A percentile compares a stretch with the other conserved stretches of the same genome.
Evolutionary conservation across 2,888 invertebrate genomes (phyloP).

Genomic region (Acleris cristana): DNA sequence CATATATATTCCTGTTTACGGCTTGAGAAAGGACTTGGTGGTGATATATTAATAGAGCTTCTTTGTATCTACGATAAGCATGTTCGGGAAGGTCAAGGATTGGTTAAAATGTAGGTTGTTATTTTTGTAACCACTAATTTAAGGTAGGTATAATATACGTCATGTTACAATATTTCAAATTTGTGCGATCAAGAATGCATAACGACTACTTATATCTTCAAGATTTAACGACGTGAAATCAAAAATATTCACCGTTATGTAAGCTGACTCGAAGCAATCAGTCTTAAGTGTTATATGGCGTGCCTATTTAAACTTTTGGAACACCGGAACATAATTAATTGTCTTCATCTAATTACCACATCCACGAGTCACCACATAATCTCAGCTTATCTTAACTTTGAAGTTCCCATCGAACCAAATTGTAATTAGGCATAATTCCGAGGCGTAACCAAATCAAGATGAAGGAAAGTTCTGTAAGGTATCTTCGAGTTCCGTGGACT

Average conservation of each 20-base stretch:
- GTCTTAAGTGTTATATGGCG: background rate
- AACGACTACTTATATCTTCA: too few relatives aligned
- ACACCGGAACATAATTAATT: slow-evolving; percentile 8
- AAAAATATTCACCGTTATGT: too few relatives aligned
- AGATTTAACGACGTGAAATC: too few relatives aligned
- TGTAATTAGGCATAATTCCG: slow-evolving; percentile 30
- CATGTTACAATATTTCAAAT: too few relatives aligned
- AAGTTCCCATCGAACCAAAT: slow-evolving; percentile 23
- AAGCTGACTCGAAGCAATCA: too few relatives aligned
- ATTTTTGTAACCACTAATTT: too few relatives aligned
- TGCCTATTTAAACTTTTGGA: background rate
- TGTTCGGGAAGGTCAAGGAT: too few relatives aligned
- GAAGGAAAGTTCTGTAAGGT: slow-evolving; percentile 27
- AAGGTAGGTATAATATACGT: too few relatives aligned
- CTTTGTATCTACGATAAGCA: too few relatives aligned
- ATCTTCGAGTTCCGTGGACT: slow-evolving; percentile 17
- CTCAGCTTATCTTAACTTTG: slow-evolving; percentile 21
- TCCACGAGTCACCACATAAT: slow-evolving; percentile 21
- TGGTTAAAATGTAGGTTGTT: too few relatives aligned
- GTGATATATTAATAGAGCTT: background rate
- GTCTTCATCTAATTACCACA: slow-evolving; percentile 17
- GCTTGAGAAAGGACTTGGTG: background rate
- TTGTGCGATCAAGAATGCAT: too few relatives aligned
- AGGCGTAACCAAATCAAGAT: slow-evolving; percentile 35
- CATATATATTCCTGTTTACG: slow-evolving; percentile 5